Evolutionary conservation across 2,888 invertebrate species (phyloP).

Genomic region (Ornithoptera alexandrae): DNA sequence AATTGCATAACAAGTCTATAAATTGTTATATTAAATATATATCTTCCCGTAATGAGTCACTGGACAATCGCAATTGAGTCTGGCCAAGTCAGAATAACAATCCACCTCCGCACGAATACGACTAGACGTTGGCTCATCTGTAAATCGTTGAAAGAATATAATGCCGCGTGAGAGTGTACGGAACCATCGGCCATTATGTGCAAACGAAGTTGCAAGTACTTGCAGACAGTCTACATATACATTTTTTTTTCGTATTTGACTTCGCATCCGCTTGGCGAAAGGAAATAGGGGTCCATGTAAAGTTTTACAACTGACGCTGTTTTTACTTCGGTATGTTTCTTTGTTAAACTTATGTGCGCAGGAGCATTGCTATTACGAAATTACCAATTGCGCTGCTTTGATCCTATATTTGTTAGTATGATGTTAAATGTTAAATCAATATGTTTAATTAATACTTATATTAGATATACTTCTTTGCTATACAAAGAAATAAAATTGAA

Average conservation of each 20-base stretch:
- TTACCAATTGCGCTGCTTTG: background rate
- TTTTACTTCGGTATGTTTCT: slow-evolving; percentile 16
- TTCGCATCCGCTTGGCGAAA: slow-evolving; percentile 57
- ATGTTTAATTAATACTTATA: background rate
- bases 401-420: background rate
- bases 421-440: background rate
- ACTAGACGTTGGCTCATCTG: slow-evolving; percentile 42
- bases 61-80: slow-evolving; percentile 20
- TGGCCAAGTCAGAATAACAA: slow-evolving; percentile 23
- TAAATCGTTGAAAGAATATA: slow-evolving; percentile 36
- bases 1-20: slow-evolving; percentile 7
- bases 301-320: slow-evolving; percentile 41
- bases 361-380: background rate
- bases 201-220: slow-evolving; percentile 41
- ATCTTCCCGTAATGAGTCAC: slow-evolving; percentile 25
- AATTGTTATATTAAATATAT: slow-evolving; percentile 27
- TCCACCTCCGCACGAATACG: slow-evolving; percentile 34
- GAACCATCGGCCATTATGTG: slow-evolving; percentile 40
- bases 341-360: slow-evolving; percentile 12
- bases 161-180: slow-evolving; percentile 26
- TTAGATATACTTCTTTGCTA: too few relatives aligned
- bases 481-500: too few relatives aligned
- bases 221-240: slow-evolving; percentile 34
- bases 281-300: slow-evolving; percentile 67
- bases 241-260: slow-evolving; percentile 50